Evolutionary conservation across 2,113 vertebrate species (phyloP).

Genomic region (Glareola pratincola): DNA sequence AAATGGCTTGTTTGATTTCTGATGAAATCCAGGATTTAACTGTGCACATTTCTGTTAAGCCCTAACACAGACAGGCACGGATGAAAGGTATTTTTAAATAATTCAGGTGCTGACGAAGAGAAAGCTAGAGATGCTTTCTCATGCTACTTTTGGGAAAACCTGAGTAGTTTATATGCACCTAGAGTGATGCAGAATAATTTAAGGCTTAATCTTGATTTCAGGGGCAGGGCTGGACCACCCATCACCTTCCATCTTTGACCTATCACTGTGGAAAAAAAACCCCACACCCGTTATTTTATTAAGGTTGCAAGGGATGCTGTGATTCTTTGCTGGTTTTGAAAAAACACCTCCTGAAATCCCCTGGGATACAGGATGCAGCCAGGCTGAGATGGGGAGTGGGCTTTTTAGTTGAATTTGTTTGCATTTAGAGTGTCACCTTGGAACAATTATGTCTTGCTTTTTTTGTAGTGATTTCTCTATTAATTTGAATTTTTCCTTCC

Average conservation of each 20-base stretch:
- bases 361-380: not conserved
- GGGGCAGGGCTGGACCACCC: not conserved
- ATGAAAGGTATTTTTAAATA: not conserved
- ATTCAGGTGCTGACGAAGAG: not conserved
- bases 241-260: not conserved
- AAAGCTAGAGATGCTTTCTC: not conserved
- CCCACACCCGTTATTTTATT: not conserved
- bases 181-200: not conserved
- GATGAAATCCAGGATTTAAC: not conserved
- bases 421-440: not conserved
- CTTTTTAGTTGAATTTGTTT: not conserved
- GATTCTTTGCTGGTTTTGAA: not conserved
- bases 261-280: not conserved
- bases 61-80: not conserved
- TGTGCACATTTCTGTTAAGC: not conserved
- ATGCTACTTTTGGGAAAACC: not conserved
- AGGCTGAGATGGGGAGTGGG: not conserved
- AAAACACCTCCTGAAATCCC: not conserved
- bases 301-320: not conserved
- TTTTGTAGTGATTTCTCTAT: not conserved
- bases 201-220: not conserved
- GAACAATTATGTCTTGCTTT: not conserved
- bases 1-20: not conserved
- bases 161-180: not conserved
- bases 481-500: not conserved